These are phyloP conservation scores for Heliconius erato DNA, from an alignment of 2,888 invertebrate genomes.

Conservation along the genomic window DNA sequence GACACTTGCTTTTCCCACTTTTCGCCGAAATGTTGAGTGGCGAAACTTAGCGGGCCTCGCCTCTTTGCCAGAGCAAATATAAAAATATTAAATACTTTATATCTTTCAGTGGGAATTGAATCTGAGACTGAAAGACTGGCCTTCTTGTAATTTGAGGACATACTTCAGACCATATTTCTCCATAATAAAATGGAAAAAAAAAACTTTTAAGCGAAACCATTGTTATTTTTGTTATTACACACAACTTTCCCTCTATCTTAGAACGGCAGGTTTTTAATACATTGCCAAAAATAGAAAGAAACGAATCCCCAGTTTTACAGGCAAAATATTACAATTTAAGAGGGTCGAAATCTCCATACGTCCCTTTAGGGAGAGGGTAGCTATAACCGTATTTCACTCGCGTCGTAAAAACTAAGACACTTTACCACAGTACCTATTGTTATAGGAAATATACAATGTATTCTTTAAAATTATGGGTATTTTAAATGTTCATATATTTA, in stretches of 20 bases:
- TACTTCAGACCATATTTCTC: too few relatives aligned
- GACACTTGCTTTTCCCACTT: too few relatives aligned
- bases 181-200: too few relatives aligned
- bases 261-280: slow-evolving; percentile 21
- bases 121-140: too few relatives aligned
- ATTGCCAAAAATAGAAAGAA: slow-evolving; percentile 39
- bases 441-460: slow-evolving; percentile 57
- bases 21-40: too few relatives aligned
- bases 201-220: neutral
- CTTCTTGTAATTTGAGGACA: too few relatives aligned
- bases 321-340: slow-evolving; percentile 64
- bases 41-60: too few relatives aligned
- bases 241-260: slow-evolving; percentile 24
- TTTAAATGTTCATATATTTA: neutral
- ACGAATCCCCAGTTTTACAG: slow-evolving; percentile 51
- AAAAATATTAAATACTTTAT: too few relatives aligned
- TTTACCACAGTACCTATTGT: slow-evolving; percentile 67
- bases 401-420: slow-evolving; percentile 81
- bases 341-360: slow-evolving; percentile 76
- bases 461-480: neutral
- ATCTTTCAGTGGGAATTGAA: too few relatives aligned
- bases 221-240: slow-evolving; percentile 9
- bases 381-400: slow-evolving; percentile 78
- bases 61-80: too few relatives aligned
- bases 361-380: slow-evolving; percentile 59